Percentiles rank a stretch among this genome's conserved stretches.
phyloP scores from a whole-genome alignment of 2,888 invertebrate species.

The Drosophila paranaensis region DNA sequence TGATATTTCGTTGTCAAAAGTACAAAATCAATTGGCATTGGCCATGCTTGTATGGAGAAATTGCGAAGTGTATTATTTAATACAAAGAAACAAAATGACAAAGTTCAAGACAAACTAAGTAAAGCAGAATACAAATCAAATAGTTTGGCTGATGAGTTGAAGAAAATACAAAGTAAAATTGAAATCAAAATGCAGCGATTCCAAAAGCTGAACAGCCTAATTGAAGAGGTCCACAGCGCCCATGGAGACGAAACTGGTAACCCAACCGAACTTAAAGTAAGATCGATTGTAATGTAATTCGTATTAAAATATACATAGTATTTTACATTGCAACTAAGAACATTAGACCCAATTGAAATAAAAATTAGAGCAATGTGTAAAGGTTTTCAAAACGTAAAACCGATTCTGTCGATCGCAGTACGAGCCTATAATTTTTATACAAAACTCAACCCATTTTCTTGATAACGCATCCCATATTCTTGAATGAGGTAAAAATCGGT shows the following conservation, averaged over 20 bases:
- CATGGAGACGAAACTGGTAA: slow-evolving; percentile 87
- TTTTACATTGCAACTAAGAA: too few species aligned
- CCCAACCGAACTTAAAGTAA: slow-evolving; percentile 64
- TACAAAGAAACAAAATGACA: slow-evolving; percentile 70
- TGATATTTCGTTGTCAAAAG: slow-evolving; percentile 82
- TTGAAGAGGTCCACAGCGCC: slow-evolving; percentile 80
- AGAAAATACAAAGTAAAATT: slow-evolving; percentile 84
- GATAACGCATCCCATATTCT: too few species aligned
- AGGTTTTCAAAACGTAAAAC: too few species aligned
- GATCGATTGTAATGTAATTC: background rate
- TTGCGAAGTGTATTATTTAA: slow-evolving; percentile 71
- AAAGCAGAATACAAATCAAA: slow-evolving; percentile 85
- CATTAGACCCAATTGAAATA: too few species aligned
- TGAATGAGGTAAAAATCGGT: too few species aligned
- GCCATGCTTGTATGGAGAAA: slow-evolving; percentile 84
- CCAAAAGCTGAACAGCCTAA: slow-evolving; percentile 85
- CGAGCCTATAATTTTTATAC: too few species aligned
- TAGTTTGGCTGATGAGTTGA: slow-evolving; percentile 84
- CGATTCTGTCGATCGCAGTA: too few species aligned
- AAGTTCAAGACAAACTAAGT: slow-evolving; percentile 75
- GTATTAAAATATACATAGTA: too few species aligned
- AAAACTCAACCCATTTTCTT: too few species aligned
- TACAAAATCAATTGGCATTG: slow-evolving; percentile 87
- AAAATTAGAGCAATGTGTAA: too few species aligned
- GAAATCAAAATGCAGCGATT: slow-evolving; percentile 86